phyloP scores from a whole-genome alignment of 2,113 vertebrate genomes.

The Phyllostomus discolor region DNA sequence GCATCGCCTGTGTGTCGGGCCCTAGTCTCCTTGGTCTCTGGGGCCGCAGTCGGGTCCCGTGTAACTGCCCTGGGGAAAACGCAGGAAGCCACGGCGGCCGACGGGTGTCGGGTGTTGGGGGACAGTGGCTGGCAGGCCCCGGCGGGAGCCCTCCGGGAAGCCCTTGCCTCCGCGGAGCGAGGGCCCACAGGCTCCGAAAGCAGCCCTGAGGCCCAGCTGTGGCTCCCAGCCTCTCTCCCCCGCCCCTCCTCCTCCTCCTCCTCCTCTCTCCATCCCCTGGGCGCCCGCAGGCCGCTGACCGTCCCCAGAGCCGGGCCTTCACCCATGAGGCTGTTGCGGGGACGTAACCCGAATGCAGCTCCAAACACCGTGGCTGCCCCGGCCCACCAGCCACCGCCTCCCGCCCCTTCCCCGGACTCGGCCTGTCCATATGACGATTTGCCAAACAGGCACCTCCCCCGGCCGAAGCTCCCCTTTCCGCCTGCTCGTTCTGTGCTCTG shows the following conservation, averaged over 20 bases:
- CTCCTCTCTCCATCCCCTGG: no score
- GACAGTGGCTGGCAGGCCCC: accelerated
- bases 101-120: accelerated
- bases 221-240: background rate
- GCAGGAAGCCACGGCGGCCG: background rate
- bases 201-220: background rate
- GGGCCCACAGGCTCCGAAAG: no score
- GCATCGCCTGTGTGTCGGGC: background rate
- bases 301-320: accelerated
- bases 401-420: accelerated
- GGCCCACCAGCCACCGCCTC: background rate
- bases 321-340: accelerated
- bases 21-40: background rate
- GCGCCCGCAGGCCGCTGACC: background rate
- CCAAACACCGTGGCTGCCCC: accelerated
- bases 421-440: background rate
- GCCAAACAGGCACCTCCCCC: background rate
- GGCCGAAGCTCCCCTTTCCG: background rate
- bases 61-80: background rate
- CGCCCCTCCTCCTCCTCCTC: no score
- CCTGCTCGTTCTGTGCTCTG: background rate
- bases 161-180: background rate
- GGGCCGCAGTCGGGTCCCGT: background rate
- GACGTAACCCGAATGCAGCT: background rate
- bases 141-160: background rate